Base-by-base conservation (phyloP, 2,888 invertebrate species). In the Temnothorax ravouxi region DNA sequence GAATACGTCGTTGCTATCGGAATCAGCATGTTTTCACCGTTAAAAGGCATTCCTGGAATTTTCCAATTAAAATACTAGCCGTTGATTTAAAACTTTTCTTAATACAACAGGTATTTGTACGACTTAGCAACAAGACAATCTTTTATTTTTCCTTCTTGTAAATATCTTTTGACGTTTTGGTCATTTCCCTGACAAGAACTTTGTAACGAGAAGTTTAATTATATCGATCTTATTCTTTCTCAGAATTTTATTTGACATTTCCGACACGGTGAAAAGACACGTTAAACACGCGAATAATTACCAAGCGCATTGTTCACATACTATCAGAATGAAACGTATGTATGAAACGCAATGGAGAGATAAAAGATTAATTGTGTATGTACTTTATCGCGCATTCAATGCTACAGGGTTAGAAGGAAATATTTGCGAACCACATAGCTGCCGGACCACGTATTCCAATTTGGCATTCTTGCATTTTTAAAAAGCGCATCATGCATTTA, bases 381-480 rank as follows among this genome's bases (percentile, higher is more conserved):
- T 41, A 9, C 8, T 29, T 29, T 25, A 44, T 44, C 21, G 44
- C 29, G 59, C 47, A 69, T 29, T 66, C 18, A 25, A n/a, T 50
- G 29, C 5, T 21, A 6, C 54, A 34, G 6, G 8, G 13, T 21
- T 47, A 34, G n/a, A 15, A 21, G 11, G 5, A 50, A 38, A 44
- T 62, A 76, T 74, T 18, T 44, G 64, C n/a, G 21, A 62, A n/a
- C 13, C 13, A 44, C 25, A 8, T 67, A 44, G 21, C 34, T 50
- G 21, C 34, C 15, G 34, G 15, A 34, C 11, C 13, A 47, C 47
- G n/a, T 75, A 15, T 75, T 50, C 21, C 50, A 76, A 76, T 76
- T 64, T 76, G 54, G 54, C 71, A 54, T 54, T 72, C 41, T 38
- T 76, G 50, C 21, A 76, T 74, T 44, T 61, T 61, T 61, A 61